These are phyloP conservation scores for Leptinotarsa undecemlineata DNA, from an alignment of 1,140 invertebrate genomes.

Conservation along the genomic window DNA sequence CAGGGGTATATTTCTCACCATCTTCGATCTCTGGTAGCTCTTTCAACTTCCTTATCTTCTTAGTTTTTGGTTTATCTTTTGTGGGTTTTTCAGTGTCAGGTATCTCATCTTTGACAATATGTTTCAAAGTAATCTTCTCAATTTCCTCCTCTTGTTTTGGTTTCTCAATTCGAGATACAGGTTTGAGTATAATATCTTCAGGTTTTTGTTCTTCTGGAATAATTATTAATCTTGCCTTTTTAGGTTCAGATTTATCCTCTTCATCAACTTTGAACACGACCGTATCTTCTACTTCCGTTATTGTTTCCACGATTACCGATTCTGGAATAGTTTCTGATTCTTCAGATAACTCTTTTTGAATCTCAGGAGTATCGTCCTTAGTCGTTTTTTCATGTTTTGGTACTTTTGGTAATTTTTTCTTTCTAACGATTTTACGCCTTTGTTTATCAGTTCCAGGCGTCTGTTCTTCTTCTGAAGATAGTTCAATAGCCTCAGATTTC, in stretches of 20 bases:
- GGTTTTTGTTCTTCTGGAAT: conserved; percentile 39
- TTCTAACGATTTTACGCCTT: conserved; percentile 21
- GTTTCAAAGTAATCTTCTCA: conserved; percentile 56
- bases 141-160: conserved; percentile 45
- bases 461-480: neutral
- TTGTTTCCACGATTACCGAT: conserved; percentile 49
- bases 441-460: neutral
- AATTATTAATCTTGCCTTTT: conserved; percentile 41
- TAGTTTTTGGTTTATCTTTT: conserved; percentile 40
- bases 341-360: conserved; percentile 17
- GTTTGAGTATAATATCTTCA: conserved; percentile 53
- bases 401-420: conserved; percentile 40
- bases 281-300: conserved; percentile 52
- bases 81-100: conserved; percentile 23
- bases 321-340: conserved; percentile 9
- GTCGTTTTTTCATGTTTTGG: conserved; percentile 26
- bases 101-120: conserved; percentile 47
- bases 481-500: neutral
- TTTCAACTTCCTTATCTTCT: conserved; percentile 31
- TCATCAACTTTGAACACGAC: conserved; percentile 51
- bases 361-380: conserved; percentile 24
- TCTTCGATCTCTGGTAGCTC: conserved; percentile 45
- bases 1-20: conserved; percentile 47
- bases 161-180: conserved; percentile 41
- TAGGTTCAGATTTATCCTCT: conserved; percentile 38